phyloP scores from a whole-genome alignment of 2,113 vertebrate species.

The Hippocampus comes region DNA sequence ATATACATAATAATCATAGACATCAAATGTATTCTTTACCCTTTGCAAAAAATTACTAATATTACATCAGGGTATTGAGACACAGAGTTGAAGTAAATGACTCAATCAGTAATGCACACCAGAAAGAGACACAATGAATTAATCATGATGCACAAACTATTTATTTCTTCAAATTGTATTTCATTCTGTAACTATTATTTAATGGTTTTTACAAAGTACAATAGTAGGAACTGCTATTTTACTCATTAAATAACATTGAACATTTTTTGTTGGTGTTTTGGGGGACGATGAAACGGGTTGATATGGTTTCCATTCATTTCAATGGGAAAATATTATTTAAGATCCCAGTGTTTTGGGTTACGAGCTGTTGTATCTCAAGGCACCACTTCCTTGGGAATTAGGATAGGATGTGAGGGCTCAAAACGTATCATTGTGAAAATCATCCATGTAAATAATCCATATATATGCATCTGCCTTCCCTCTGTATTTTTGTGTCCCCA shows the following conservation, averaged over 20 bases:
- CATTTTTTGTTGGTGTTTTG: neutral
- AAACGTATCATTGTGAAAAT: neutral
- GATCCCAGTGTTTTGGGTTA: neutral
- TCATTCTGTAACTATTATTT: too few species aligned
- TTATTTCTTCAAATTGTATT: too few species aligned
- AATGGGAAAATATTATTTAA: neutral
- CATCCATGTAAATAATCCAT: neutral
- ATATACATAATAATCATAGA: too few species aligned
- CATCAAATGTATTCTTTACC: too few species aligned
- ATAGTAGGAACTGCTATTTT: neutral
- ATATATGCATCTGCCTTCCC: neutral
- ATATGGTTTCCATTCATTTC: neutral
- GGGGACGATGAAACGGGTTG: neutral
- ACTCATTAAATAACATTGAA: neutral
- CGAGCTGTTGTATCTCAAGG: neutral
- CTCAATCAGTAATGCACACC: too few species aligned
- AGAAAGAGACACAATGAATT: too few species aligned
- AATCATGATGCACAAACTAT: too few species aligned
- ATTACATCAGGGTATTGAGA: too few species aligned
- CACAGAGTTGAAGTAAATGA: too few species aligned
- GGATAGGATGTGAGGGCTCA: neutral
- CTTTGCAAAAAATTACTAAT: too few species aligned
- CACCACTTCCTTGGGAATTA: neutral
- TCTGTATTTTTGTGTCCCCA: constrained; percentile 51
- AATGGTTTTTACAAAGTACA: too few species aligned